Evolutionary conservation across 2,113 vertebrate species (phyloP).

Genomic region (Epinephelus cyanopodus): DNA sequence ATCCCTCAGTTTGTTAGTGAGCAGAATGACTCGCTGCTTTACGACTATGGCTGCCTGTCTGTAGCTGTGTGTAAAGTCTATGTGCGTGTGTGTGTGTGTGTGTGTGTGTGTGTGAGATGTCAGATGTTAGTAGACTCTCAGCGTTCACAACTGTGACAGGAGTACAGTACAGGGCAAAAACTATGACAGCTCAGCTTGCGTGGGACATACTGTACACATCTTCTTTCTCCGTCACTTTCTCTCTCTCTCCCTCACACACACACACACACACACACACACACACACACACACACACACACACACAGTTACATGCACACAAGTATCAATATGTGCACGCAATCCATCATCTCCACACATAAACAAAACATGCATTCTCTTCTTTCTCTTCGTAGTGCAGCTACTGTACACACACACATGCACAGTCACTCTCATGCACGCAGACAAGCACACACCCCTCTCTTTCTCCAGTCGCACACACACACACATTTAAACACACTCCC

Average conservation of each 20-base stretch:
- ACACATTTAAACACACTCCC: slow-evolving; percentile 38
- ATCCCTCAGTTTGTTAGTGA: not conserved
- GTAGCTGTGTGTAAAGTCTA: not conserved
- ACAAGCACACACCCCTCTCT: slow-evolving; percentile 7
- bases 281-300: not conserved
- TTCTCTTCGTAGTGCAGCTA: slow-evolving; percentile 41
- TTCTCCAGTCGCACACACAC: not conserved
- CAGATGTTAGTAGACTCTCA: slow-evolving; percentile 17
- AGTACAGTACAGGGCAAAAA: slow-evolving; percentile 54
- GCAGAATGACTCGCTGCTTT: not conserved
- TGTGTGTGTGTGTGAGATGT: slow-evolving; percentile 12
- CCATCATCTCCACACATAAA: slow-evolving; percentile 14
- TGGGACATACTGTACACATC: slow-evolving; percentile 34
- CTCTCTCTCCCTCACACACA: not conserved
- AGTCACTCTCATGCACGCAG: not conserved
- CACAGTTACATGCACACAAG: slow-evolving; percentile 12
- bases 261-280: not conserved
- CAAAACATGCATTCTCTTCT: slow-evolving; percentile 40
- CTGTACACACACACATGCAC: slow-evolving; percentile 15
- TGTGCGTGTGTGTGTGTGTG: slow-evolving; percentile 12
- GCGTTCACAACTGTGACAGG: slow-evolving; percentile 48
- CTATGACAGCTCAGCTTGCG: slow-evolving; percentile 49
- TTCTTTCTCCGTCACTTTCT: not conserved
- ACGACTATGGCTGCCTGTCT: not conserved
- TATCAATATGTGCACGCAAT: slow-evolving; percentile 9